Conservation (phyloP, 2,888 invertebrate genomes). For the Resseliella maxima region DNA sequence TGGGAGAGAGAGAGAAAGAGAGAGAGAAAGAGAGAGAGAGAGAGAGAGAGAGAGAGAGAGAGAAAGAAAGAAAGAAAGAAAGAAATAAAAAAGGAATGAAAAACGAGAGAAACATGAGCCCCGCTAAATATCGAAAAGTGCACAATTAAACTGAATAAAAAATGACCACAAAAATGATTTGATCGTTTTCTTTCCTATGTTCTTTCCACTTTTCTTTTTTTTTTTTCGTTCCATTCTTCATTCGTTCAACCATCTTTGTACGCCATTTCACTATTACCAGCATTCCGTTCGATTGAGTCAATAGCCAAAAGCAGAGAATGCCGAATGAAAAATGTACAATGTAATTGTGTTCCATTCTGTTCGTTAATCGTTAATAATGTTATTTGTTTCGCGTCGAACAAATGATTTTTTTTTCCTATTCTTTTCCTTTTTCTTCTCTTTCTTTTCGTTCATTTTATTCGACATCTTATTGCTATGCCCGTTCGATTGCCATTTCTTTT, state of each 20-base stretch:
- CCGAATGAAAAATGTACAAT: constrained; percentile 33
- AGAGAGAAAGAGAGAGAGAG: not conserved
- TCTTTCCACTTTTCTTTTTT: not conserved
- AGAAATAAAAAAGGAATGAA: not conserved
- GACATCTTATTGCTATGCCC: not conserved
- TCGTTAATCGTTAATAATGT: constrained; percentile 50
- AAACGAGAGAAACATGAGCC: not conserved
- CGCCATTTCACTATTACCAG: not conserved
- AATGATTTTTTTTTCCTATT: not conserved
- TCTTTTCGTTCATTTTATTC: not conserved
- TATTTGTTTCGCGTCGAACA: constrained; percentile 24
- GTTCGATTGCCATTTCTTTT: not conserved
- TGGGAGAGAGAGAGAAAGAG: not conserved
- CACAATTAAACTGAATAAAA: constrained; percentile 41
- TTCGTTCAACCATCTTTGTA: not conserved
- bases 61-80: no score
- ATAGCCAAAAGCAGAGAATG: not conserved
- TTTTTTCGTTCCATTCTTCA: not conserved
- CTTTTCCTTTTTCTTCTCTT: not conserved
- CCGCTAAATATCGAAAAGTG: constrained; percentile 44
- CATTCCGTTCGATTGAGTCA: not conserved
- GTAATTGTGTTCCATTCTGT: constrained; percentile 36
- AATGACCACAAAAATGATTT: constrained; percentile 41
- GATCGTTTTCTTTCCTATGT: not conserved
- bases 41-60: not conserved